phyloP scores from a whole-genome alignment of 1,140 invertebrate species.

The Cydia fagiglandana region DNA sequence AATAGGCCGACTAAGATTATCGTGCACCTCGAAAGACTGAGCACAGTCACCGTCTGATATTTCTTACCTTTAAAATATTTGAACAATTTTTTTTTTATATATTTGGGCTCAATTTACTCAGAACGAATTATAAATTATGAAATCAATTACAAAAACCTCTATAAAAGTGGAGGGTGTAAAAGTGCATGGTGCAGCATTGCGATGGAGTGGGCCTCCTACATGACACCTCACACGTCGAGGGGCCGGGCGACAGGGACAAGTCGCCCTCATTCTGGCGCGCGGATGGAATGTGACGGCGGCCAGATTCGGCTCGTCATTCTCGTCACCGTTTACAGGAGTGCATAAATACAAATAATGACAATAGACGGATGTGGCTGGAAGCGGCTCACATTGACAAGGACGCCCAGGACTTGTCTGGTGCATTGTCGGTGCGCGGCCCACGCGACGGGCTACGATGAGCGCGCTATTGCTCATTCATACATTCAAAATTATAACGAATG shows the following conservation, averaged over 20 bases:
- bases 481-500: conserved; percentile 78
- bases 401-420: conserved; percentile 74
- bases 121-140: too few species aligned
- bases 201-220: conserved; percentile 49
- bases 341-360: conserved; percentile 75
- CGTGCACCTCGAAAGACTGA: not conserved
- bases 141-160: too few species aligned
- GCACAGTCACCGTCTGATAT: not conserved
- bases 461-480: conserved; percentile 77
- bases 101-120: too few species aligned
- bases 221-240: conserved; percentile 47
- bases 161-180: not conserved
- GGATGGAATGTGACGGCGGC: conserved; percentile 37
- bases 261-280: not conserved
- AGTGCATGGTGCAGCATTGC: not conserved
- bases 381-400: conserved; percentile 78
- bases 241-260: conserved; percentile 20
- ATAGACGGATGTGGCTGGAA: conserved; percentile 77
- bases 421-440: conserved; percentile 74
- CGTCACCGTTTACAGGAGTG: conserved; percentile 66
- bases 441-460: conserved; percentile 58
- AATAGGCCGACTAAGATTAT: conserved; percentile 42
- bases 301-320: conserved; percentile 55
- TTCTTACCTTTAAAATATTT: not conserved
- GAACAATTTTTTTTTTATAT: not conserved